Conservation (phyloP, 2,888 invertebrate species). For the Hydriomena furcata region DNA sequence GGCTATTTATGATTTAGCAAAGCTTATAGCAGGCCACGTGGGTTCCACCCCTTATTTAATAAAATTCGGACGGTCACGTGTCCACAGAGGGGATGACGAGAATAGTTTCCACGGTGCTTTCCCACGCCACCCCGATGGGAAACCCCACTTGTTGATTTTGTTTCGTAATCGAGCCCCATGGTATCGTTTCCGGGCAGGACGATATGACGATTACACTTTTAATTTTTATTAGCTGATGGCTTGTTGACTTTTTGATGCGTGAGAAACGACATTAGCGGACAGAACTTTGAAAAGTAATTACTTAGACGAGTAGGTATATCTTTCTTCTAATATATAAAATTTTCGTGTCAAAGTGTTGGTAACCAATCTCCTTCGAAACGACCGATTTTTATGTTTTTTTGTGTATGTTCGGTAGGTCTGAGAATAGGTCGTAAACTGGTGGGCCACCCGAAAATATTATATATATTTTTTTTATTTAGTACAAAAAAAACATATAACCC, state of each 20-base stretch:
- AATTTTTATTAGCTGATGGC: slow-evolving; percentile 45
- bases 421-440: too few species aligned
- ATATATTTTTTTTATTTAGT: too few species aligned
- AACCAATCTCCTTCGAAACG: too few species aligned
- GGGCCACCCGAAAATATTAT: too few species aligned
- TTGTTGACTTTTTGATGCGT: slow-evolving; percentile 39
- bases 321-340: too few species aligned
- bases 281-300: neutral
- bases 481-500: too few species aligned
- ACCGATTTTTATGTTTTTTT: too few species aligned
- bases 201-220: slow-evolving; percentile 49
- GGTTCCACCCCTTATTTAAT: slow-evolving; percentile 23
- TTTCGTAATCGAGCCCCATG: slow-evolving; percentile 62
- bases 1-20: too few species aligned
- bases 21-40: too few species aligned
- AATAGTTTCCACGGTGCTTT: slow-evolving; percentile 68
- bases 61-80: slow-evolving; percentile 56
- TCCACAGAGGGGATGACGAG: slow-evolving; percentile 63
- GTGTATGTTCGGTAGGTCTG: too few species aligned
- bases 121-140: slow-evolving; percentile 74
- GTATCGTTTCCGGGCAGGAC: slow-evolving; percentile 64
- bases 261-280: slow-evolving; percentile 3
- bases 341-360: too few species aligned
- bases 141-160: slow-evolving; percentile 76
- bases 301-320: too few species aligned